These are phyloP conservation scores for Circaetus gallicus DNA, from an alignment of 2,113 vertebrate genomes.

Conservation along the genomic window DNA sequence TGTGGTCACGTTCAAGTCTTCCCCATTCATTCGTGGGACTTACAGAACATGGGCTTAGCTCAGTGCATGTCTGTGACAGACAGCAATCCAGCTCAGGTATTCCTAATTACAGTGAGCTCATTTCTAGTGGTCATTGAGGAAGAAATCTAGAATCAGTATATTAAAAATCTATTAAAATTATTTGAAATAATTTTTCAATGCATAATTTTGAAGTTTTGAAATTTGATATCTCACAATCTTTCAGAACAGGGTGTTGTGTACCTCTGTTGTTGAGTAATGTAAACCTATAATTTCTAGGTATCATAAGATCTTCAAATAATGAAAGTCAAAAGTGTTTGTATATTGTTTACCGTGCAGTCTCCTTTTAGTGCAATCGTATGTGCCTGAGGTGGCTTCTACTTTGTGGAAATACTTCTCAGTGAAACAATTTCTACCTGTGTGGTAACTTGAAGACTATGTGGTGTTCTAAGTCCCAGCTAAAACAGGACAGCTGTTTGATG, in stretches of 20 bases:
- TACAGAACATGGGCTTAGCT: not conserved
- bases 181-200: not conserved
- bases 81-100: not conserved
- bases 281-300: not conserved
- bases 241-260: not conserved
- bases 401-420: not conserved
- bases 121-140: not conserved
- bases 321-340: not conserved
- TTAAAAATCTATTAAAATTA: not conserved
- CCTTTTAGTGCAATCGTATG: not conserved
- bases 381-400: not conserved
- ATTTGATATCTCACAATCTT: not conserved
- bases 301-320: not conserved
- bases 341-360: not conserved
- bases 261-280: not conserved
- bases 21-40: not conserved
- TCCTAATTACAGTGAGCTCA: not conserved
- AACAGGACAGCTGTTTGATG: not conserved
- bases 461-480: not conserved
- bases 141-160: not conserved
- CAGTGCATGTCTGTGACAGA: not conserved
- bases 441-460: not conserved
- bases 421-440: not conserved
- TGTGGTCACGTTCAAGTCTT: not conserved
- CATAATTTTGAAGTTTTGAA: not conserved